Conservation (phyloP, 2,888 invertebrate genomes). For the Operophtera brumata region DNA sequence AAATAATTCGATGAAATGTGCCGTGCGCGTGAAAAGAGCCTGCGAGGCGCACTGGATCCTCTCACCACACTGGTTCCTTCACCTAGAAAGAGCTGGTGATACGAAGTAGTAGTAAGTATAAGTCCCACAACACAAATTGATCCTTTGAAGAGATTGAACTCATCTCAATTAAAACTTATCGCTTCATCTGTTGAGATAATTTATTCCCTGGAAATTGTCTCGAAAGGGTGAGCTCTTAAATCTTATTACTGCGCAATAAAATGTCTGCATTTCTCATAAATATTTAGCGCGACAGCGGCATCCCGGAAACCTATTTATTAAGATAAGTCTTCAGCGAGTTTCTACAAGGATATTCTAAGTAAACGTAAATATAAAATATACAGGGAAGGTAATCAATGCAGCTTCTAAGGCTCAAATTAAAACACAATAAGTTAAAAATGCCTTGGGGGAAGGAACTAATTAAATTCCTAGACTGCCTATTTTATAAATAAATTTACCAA, state of each 20-base stretch:
- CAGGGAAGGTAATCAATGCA: slow-evolving; percentile 7
- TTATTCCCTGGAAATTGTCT: slow-evolving; percentile 15
- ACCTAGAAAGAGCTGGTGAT: no score
- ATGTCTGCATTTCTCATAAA: slow-evolving; percentile 34
- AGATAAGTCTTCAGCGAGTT: slow-evolving; percentile 2
- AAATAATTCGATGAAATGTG: no score
- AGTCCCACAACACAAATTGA: no score
- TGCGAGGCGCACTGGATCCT: no score
- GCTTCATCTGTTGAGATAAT: slow-evolving; percentile 14
- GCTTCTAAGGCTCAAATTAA: neutral
- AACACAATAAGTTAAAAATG: no score
- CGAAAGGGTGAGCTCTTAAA: slow-evolving; percentile 19
- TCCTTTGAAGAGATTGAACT: neutral
- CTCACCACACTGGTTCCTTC: no score
- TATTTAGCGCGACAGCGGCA: slow-evolving; percentile 22
- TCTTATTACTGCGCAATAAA: slow-evolving; percentile 32
- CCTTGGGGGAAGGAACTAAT: no score
- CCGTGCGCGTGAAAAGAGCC: no score
- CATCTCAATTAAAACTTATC: slow-evolving; percentile 12
- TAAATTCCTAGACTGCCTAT: no score
- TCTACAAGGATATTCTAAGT: slow-evolving; percentile 8
- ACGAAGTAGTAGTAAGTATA: no score
- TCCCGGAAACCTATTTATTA: slow-evolving; percentile 11
- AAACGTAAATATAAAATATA: neutral
- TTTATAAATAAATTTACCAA: no score